phyloP scores from a whole-genome alignment of 2,797 vertebrate genomes.

The Psittacula derbiana region DNA sequence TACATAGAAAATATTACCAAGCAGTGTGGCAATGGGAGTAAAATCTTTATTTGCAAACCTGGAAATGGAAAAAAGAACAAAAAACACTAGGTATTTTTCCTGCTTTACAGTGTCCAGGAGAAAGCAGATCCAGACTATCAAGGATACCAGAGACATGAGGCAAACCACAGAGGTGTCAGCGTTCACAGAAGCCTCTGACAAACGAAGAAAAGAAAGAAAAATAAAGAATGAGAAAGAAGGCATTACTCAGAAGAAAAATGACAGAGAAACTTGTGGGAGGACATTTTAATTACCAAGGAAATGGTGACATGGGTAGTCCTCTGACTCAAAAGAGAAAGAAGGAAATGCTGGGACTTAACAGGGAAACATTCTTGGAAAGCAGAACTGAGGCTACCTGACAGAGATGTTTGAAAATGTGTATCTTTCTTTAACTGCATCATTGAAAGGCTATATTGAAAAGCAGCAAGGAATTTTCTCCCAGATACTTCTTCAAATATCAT shows the following conservation, averaged over 20 bases:
- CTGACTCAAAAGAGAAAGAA: slow-evolving; percentile 1
- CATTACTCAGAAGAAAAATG: not conserved
- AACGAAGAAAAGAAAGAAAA: not conserved
- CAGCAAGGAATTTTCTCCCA: not conserved
- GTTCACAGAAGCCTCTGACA: not conserved
- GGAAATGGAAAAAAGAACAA: not conserved
- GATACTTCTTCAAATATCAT: not conserved
- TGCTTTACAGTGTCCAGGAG: not conserved
- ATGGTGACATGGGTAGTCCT: not conserved
- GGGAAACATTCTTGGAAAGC: slow-evolving; percentile 22
- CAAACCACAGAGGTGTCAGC: not conserved
- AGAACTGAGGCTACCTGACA: not conserved
- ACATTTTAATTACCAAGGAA: not conserved
- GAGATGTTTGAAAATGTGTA: not conserved
- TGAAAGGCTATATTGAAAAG: not conserved
- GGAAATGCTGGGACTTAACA: not conserved
- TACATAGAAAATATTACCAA: not conserved
- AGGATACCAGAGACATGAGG: not conserved
- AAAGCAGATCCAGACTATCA: not conserved
- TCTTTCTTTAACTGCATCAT: not conserved
- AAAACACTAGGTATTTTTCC: not conserved
- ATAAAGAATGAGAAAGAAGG: rapidly evolving
- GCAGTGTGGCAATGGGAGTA: not conserved
- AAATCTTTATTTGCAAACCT: not conserved
- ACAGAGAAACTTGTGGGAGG: not conserved